These are phyloP conservation scores for Hycleus phaleratus DNA, from an alignment of 1,140 invertebrate species.

Conservation along the genomic window DNA sequence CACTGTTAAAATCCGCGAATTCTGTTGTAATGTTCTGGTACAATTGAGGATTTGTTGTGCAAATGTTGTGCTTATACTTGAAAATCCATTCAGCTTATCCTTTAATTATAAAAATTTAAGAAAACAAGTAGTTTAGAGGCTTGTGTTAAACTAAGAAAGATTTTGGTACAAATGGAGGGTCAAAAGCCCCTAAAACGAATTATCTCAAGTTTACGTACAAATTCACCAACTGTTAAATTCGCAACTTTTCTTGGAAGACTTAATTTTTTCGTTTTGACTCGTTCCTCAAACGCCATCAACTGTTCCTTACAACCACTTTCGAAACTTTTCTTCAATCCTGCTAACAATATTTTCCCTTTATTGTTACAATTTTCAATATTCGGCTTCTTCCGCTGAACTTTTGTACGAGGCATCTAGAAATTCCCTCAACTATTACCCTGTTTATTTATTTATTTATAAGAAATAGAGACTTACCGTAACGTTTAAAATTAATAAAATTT, in stretches of 20 bases:
- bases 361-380: not conserved
- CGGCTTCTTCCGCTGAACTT: not conserved
- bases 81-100: not conserved
- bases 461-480: too few species aligned
- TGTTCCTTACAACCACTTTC: not conserved
- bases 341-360: not conserved
- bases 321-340: too few species aligned
- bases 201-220: not conserved
- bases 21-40: not conserved
- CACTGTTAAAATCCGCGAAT: not conserved
- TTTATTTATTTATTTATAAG: too few species aligned
- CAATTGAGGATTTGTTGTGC: not conserved
- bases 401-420: conserved; percentile 8
- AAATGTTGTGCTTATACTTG: not conserved
- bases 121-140: not conserved
- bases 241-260: not conserved
- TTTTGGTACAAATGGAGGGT: not conserved
- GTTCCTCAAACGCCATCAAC: not conserved
- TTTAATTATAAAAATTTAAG: not conserved
- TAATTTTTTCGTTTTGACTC: not conserved
- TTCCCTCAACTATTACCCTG: too few species aligned
- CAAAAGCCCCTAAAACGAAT: too few species aligned
- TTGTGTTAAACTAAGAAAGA: not conserved
- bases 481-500: too few species aligned
- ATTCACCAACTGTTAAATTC: not conserved